Evolutionary conservation across 1,140 invertebrate species (phyloP).

Genomic region (Chelonus insularis): DNA sequence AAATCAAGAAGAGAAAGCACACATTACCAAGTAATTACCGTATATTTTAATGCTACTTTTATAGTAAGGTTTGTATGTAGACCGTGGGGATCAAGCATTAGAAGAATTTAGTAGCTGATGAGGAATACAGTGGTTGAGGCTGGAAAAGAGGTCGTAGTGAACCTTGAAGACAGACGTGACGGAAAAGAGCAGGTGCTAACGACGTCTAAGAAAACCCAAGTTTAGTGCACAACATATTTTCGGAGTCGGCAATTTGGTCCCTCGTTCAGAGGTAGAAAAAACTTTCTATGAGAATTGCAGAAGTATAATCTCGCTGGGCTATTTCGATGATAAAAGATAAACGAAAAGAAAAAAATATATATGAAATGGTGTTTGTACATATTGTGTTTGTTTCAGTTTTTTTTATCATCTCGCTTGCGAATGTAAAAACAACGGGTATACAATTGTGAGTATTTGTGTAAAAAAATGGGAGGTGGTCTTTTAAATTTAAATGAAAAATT

Average conservation of each 20-base stretch:
- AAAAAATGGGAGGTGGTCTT: slow-evolving; percentile 1
- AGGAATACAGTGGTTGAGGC: no score
- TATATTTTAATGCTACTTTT: no score
- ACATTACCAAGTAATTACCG: no score
- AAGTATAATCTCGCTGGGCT: background rate
- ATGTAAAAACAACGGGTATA: no score
- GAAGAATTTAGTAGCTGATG: no score
- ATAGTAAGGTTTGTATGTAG: no score
- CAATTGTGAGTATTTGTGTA: background rate
- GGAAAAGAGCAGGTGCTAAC: slow-evolving; percentile 54
- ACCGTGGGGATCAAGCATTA: no score
- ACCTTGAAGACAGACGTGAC: slow-evolving; percentile 16
- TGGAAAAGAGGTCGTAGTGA: background rate
- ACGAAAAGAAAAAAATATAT: background rate
- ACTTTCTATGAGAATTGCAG: background rate
- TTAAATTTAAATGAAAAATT: slow-evolving; percentile 21
- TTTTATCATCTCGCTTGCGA: background rate
- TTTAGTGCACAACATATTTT: slow-evolving; percentile 35
- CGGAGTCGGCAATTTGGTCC: slow-evolving; percentile 27
- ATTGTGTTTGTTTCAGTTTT: background rate
- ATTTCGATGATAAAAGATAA: background rate
- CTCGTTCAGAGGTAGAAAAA: slow-evolving; percentile 15
- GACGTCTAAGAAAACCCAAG: slow-evolving; percentile 22
- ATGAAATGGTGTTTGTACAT: background rate
- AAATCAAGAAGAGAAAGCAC: no score